These are phyloP conservation scores for Calameuta pallipes DNA, from an alignment of 2,888 invertebrate genomes.

Conservation along the genomic window DNA sequence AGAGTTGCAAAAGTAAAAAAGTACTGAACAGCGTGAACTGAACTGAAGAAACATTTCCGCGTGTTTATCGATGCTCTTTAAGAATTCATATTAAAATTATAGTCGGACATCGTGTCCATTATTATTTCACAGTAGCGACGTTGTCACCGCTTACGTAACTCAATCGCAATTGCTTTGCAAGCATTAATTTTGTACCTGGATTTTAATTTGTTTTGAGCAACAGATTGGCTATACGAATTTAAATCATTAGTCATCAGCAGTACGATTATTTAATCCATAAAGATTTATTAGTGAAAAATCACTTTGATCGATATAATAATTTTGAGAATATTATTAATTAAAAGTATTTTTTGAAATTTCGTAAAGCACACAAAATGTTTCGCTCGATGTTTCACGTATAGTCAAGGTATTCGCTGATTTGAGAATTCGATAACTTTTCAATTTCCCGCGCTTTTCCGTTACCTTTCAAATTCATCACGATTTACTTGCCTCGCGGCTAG, in stretches of 20 bases:
- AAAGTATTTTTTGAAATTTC: not conserved
- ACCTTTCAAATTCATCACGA: not conserved
- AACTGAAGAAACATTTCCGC: not conserved
- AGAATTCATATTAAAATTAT: not conserved
- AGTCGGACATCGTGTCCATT: not conserved
- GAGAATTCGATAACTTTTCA: not conserved
- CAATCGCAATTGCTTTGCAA: not conserved
- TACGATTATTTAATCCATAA: not conserved
- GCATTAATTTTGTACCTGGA: constrained; percentile 1
- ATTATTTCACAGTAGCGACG: not conserved
- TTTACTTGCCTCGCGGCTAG: not conserved
- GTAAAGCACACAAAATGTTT: not conserved
- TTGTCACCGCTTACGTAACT: not conserved
- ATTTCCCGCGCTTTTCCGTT: not conserved
- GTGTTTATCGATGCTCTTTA: not conserved
- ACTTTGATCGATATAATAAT: not conserved
- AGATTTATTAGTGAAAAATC: not conserved
- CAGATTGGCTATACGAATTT: not conserved
- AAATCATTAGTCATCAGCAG: not conserved
- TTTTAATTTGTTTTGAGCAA: not conserved
- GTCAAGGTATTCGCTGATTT: not conserved
- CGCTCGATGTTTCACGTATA: not conserved
- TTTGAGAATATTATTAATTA: not conserved
- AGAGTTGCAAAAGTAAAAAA: not conserved
- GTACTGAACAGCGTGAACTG: not conserved